Conservation (phyloP, 2,888 invertebrate species). For the Phorcus lineatus region DNA sequence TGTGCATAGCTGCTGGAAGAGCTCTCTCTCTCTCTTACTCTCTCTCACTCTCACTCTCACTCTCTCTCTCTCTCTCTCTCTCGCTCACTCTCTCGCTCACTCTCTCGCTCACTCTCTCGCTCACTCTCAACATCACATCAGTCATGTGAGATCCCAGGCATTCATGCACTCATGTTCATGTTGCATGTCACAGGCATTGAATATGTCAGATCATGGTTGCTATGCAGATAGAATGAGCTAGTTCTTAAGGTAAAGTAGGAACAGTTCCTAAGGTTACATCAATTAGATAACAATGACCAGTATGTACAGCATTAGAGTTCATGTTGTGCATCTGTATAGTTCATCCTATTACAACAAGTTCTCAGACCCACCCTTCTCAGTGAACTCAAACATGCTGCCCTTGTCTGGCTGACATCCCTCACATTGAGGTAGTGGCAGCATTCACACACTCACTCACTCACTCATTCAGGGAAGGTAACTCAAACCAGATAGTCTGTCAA, state of each 20-base stretch:
- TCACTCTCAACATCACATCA: background rate
- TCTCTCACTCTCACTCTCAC: conserved; percentile 6
- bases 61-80: background rate
- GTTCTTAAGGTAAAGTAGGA: no score
- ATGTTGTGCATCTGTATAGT: no score
- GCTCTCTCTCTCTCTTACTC: conserved; percentile 9
- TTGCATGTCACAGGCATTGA: no score
- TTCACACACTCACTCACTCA: conserved; percentile 15
- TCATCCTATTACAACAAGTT: no score
- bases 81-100: background rate
- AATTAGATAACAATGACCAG: no score
- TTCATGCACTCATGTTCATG: no score
- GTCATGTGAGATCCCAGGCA: no score
- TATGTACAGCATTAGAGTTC: no score
- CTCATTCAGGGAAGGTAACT: background rate
- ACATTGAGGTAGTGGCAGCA: background rate
- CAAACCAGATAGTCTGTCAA: background rate
- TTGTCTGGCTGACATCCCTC: background rate
- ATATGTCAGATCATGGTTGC: no score
- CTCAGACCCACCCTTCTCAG: no score
- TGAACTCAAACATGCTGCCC: background rate
- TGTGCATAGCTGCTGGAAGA: background rate
- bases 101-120: background rate
- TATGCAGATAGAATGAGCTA: no score
- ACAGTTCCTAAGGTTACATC: no score